These are phyloP conservation scores for Epistrophe grossulariae DNA, from an alignment of 2,888 invertebrate species.

Conservation along the genomic window DNA sequence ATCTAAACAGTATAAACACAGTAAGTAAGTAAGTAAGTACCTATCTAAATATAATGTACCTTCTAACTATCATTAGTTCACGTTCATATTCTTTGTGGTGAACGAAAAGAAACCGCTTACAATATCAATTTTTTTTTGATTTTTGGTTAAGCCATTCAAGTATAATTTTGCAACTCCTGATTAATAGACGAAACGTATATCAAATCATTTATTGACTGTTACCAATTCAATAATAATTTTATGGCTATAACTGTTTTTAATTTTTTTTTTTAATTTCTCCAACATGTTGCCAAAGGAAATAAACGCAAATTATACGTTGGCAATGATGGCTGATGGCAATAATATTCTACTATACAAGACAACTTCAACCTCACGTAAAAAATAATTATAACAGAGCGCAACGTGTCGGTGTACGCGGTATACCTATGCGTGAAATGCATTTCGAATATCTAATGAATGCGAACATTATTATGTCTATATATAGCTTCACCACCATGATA, in stretches of 20 bases:
- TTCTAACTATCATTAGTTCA: slow-evolving; percentile 32
- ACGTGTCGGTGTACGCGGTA: neutral
- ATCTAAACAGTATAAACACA: slow-evolving; percentile 7
- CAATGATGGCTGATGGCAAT: neutral
- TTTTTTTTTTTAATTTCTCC: slow-evolving; percentile 26
- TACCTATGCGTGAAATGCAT: slow-evolving; percentile 14
- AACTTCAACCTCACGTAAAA: slow-evolving; percentile 15
- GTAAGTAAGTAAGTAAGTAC: neutral
- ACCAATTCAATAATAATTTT: slow-evolving; percentile 25
- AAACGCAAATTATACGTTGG: slow-evolving; percentile 12
- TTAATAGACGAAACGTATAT: slow-evolving; percentile 55
- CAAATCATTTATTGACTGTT: slow-evolving; percentile 40
- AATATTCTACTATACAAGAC: neutral
- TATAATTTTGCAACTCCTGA: slow-evolving; percentile 32
- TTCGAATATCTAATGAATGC: slow-evolving; percentile 12
- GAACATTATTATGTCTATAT: neutral
- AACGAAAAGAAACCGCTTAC: neutral
- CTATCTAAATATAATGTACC: neutral
- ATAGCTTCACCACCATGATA: neutral
- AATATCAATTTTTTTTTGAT: slow-evolving; percentile 7
- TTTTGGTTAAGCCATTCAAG: neutral
- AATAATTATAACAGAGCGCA: slow-evolving; percentile 14
- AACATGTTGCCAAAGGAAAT: slow-evolving; percentile 29
- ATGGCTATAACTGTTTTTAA: neutral
- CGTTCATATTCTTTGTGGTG: slow-evolving; percentile 46